Conservation (phyloP, 1,140 invertebrate species). For the Euura saliciscinereae region DNA sequence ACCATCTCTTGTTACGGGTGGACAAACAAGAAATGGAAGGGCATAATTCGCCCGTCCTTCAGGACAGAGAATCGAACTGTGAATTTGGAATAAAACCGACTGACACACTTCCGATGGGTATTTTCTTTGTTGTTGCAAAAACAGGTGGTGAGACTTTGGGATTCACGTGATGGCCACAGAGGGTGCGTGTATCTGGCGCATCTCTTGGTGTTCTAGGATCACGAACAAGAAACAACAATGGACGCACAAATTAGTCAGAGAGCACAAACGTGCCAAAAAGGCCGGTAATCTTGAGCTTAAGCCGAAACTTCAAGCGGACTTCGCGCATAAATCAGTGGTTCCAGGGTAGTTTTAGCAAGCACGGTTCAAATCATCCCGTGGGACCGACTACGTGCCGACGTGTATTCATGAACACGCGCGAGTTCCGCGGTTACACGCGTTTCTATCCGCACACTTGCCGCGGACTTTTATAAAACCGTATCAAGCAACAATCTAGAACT, state of each 20-base stretch:
- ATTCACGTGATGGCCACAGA: not conserved
- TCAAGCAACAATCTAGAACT: not conserved
- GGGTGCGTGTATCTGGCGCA: not conserved
- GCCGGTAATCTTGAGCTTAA: not conserved
- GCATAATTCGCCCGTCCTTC: too few species aligned
- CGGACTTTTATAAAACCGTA: not conserved
- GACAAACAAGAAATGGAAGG: too few species aligned
- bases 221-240: not conserved
- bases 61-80: too few species aligned
- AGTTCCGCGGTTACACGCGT: not conserved
- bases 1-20: not conserved
- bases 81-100: too few species aligned
- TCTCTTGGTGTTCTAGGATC: not conserved
- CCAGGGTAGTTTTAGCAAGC: not conserved
- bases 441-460: not conserved
- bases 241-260: not conserved
- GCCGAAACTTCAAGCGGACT: slow-evolving; percentile 1
- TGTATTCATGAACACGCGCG: not conserved
- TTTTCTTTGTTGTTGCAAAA: too few species aligned
- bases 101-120: too few species aligned
- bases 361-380: not conserved
- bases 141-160: too few species aligned
- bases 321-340: slow-evolving; percentile 6
- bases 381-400: not conserved
- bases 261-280: slow-evolving; percentile 7